These are phyloP conservation scores for Ephialtes manifestator DNA, from an alignment of 2,888 invertebrate species.

Conservation along the genomic window DNA sequence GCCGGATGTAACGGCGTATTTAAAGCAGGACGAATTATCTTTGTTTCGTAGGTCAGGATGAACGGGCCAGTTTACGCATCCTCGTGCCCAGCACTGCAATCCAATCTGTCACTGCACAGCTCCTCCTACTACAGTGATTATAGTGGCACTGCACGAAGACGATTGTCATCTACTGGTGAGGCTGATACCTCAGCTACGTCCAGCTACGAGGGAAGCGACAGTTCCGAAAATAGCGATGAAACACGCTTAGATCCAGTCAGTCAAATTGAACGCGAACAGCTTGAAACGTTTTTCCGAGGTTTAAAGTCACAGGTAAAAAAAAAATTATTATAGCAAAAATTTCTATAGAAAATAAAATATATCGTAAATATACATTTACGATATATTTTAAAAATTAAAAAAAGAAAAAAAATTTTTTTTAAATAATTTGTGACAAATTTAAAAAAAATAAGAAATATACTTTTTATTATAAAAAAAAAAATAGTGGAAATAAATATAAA, in stretches of 20 bases:
- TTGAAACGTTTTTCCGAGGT: constrained; percentile 92
- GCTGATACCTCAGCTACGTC: constrained; percentile 86
- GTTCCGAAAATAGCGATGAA: constrained; percentile 87
- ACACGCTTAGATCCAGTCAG: constrained; percentile 87
- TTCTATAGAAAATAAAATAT: too few species aligned
- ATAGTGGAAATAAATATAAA: too few species aligned
- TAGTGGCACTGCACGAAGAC: constrained; percentile 83
- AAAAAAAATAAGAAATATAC: too few species aligned
- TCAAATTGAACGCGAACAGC: constrained; percentile 89
- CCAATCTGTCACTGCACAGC: constrained; percentile 81
- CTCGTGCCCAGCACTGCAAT: constrained; percentile 80
- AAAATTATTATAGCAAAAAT: not conserved
- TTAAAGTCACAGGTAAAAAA: constrained; percentile 90
- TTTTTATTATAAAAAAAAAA: too few species aligned
- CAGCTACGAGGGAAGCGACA: constrained; percentile 88
- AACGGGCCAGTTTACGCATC: constrained; percentile 81
- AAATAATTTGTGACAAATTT: too few species aligned
- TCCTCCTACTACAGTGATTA: constrained; percentile 83
- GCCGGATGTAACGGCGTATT: constrained; percentile 5
- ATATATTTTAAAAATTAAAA: too few species aligned
- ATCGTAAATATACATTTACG: too few species aligned
- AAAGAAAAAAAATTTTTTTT: too few species aligned
- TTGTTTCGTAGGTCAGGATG: constrained; percentile 72
- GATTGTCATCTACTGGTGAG: constrained; percentile 89
- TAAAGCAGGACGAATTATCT: not conserved